Evolutionary conservation across 2,888 invertebrate genomes (phyloP), one percentile per base, ranked within the genome.

Genomic region (Ptychoptera albimana): DNA sequence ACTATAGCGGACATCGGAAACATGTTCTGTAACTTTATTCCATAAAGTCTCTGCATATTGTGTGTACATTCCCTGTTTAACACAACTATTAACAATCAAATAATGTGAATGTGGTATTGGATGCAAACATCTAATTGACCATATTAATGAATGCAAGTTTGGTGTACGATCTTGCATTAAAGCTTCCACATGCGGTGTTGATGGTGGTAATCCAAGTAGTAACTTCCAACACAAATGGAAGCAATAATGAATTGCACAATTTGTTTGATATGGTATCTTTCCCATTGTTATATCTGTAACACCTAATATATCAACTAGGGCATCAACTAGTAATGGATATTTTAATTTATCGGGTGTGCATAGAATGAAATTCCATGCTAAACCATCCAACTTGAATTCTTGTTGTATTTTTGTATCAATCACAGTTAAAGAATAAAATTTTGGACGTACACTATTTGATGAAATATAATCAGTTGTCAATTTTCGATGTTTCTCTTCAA

Each of bases 281-380:
- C 67, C 66, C 13, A 71, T 70, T 40, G 75, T 73, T 46, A 86
- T 76, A 53, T 86, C 80, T 2, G 87, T 80, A 1, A 89, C 77
- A 56, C 82, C 79, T 39, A 93, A 66, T 50, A 94, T 77, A 50
- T 84, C 78, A 23, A 92, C 78, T 5, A 92, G 66, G 0, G 92
- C 86, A 57, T 91, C 87, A 49, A 94, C 75, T 8, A 96, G 67
- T 37, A 85, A 62, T 1, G 86, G 82, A 67, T 94, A 94, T 55
- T 88, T 83, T 43, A 93, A 68, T 64, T 87, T 87, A 59, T 94
- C 93, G 0, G 88, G 83, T 2, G 89, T 91, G 42, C 91, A 91
- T 48, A 94, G 70, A 46, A 94, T 82, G 59, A 94, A 94, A 68
- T 92, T 94, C 66, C 89, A 88, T 2, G 93, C 93, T 44, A 88